phyloP scores from a whole-genome alignment of 2,888 invertebrate genomes.

The Agrotis exclamationis region DNA sequence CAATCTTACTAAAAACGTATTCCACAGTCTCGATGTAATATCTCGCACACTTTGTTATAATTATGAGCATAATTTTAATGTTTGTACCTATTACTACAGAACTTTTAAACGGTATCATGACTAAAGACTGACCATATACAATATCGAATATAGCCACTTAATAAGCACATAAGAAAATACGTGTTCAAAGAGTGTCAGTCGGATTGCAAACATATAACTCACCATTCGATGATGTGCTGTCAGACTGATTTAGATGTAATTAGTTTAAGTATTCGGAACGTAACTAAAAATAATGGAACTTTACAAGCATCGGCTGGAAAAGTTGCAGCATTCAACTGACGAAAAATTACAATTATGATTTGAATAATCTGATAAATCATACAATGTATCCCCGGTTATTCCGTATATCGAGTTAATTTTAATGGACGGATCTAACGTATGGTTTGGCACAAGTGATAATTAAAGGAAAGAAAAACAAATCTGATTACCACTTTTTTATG shows the following conservation, averaged over 20 bases:
- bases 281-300: slow-evolving; percentile 7
- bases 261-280: slow-evolving; percentile 30
- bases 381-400: background rate
- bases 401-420: too few relatives aligned
- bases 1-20: too few relatives aligned
- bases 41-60: too few relatives aligned
- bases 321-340: background rate
- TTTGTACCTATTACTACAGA: too few relatives aligned
- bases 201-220: slow-evolving; percentile 70
- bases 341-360: background rate
- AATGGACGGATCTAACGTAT: too few relatives aligned
- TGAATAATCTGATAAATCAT: background rate
- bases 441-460: too few relatives aligned
- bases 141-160: background rate
- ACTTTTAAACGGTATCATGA: too few relatives aligned
- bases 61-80: too few relatives aligned
- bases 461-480: too few relatives aligned
- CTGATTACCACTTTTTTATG: too few relatives aligned
- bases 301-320: background rate
- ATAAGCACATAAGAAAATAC: background rate
- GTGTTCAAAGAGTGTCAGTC: slow-evolving; percentile 22
- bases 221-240: slow-evolving; percentile 86
- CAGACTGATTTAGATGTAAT: slow-evolving; percentile 85
- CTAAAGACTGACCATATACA: background rate
- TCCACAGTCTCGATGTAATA: too few relatives aligned